phyloP scores from a whole-genome alignment of 2,888 invertebrate genomes.

The Lasioglossum morio region DNA sequence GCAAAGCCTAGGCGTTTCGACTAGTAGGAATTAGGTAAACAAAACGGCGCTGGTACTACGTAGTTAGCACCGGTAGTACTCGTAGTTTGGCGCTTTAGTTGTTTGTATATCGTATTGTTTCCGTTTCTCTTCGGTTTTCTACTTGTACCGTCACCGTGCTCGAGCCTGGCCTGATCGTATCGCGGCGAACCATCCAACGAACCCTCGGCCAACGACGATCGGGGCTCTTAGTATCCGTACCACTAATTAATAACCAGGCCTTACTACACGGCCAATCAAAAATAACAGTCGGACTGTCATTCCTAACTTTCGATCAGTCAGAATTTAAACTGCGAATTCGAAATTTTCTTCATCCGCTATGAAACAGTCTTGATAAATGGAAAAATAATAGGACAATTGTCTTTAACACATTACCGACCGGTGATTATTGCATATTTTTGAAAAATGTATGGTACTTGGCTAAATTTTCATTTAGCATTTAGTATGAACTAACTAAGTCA shows the following conservation, averaged over 20 bases:
- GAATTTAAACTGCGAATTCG: background rate
- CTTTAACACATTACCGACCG: too few species aligned
- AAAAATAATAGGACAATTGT: background rate
- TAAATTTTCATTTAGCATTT: too few species aligned
- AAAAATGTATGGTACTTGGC: too few species aligned
- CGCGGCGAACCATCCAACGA: background rate
- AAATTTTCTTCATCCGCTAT: background rate
- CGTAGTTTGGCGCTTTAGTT: constrained; percentile 82
- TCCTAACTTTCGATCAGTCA: too few species aligned
- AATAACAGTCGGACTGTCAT: too few species aligned
- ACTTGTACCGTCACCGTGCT: constrained; percentile 76
- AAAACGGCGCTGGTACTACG: constrained; percentile 80
- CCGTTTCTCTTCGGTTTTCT: constrained; percentile 71
- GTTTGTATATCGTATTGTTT: constrained; percentile 83
- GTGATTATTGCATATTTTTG: too few species aligned
- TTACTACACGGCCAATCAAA: too few species aligned
- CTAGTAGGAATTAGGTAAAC: constrained; percentile 72
- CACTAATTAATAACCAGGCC: too few species aligned
- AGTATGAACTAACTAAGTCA: too few species aligned
- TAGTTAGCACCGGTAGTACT: constrained; percentile 75
- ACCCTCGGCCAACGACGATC: background rate
- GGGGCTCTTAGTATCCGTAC: background rate
- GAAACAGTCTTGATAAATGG: background rate
- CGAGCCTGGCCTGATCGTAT: constrained; percentile 59
- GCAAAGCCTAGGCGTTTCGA: constrained; percentile 76